A percentile compares a stretch with the other conserved stretches of the same genome.
Evolutionary conservation across 2,113 vertebrate species (phyloP).

Genomic region (Eubucco bourcierii): DNA sequence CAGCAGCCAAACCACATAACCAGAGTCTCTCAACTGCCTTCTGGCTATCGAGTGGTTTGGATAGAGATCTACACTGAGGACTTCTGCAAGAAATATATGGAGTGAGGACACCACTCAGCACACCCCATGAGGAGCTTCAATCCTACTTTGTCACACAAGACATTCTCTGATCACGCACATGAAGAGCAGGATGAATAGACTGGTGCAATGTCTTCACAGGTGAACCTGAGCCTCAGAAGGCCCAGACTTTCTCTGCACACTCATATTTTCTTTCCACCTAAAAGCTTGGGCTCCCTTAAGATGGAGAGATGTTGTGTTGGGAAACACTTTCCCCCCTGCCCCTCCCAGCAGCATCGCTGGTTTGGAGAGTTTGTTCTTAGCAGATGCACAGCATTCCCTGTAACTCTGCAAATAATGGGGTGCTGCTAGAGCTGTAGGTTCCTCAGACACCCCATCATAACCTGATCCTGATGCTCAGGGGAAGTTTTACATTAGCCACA

Average conservation of each 20-base stretch:
- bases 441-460: background rate
- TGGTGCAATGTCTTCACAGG: background rate
- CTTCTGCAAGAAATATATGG: background rate
- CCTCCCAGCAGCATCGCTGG: background rate
- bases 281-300: background rate
- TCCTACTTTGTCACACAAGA: background rate
- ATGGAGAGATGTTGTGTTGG: background rate
- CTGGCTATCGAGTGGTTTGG: background rate
- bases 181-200: background rate
- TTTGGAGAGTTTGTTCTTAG: background rate
- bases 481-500: background rate
- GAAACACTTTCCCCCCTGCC: background rate
- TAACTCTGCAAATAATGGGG: background rate
- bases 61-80: background rate
- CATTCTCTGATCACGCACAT: accelerated
- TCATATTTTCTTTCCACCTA: accelerated
- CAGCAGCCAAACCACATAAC: background rate
- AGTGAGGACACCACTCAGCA: background rate
- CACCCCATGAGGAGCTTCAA: background rate
- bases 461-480: background rate
- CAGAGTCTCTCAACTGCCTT: background rate
- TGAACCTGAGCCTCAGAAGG: background rate
- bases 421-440: background rate
- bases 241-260: background rate
- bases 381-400: background rate